Evolutionary conservation across 2,888 invertebrate genomes (phyloP).

Genomic region (Hermaeophaga mercurialis): DNA sequence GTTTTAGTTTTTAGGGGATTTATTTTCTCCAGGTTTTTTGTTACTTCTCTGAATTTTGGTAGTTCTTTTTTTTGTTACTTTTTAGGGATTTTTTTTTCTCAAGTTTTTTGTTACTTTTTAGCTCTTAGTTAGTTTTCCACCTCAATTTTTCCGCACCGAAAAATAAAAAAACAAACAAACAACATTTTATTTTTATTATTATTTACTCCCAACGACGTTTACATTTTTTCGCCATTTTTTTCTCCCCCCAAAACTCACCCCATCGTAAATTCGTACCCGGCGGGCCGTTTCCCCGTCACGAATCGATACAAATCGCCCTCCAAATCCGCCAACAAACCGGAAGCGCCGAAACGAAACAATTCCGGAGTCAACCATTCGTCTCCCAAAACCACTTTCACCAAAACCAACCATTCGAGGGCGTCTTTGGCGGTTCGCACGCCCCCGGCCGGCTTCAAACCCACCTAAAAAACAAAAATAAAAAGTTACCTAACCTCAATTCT

Average conservation of each 20-base stretch:
- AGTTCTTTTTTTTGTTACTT: no score
- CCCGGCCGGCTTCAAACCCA: conserved; percentile 98
- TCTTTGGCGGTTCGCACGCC: conserved; percentile 88
- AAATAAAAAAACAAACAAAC: no score
- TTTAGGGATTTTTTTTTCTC: not conserved
- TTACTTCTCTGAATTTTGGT: no score
- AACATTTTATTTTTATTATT: no score
- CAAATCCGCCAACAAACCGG: conserved; percentile 83
- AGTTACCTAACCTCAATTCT: no score
- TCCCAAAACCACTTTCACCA: conserved; percentile 86
- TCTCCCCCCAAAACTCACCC: no score
- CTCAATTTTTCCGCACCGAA: no score
- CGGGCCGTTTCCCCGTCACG: conserved; percentile 51
- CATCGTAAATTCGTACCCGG: conserved; percentile 52
- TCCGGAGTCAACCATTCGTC: conserved; percentile 80
- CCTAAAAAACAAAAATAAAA: conserved; percentile 58
- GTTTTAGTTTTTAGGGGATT: no score
- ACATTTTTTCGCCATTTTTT: no score
- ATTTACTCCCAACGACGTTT: no score
- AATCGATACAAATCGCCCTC: conserved; percentile 61
- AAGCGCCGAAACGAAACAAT: conserved; percentile 93
- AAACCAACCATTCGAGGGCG: conserved; percentile 83
- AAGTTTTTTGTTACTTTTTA: not conserved
- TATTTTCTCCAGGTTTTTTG: no score
- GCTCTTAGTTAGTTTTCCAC: no score